These are phyloP conservation scores for Rousettus madagascariensis DNA, from an alignment of 2,797 vertebrate genomes.

Conservation along the genomic window DNA sequence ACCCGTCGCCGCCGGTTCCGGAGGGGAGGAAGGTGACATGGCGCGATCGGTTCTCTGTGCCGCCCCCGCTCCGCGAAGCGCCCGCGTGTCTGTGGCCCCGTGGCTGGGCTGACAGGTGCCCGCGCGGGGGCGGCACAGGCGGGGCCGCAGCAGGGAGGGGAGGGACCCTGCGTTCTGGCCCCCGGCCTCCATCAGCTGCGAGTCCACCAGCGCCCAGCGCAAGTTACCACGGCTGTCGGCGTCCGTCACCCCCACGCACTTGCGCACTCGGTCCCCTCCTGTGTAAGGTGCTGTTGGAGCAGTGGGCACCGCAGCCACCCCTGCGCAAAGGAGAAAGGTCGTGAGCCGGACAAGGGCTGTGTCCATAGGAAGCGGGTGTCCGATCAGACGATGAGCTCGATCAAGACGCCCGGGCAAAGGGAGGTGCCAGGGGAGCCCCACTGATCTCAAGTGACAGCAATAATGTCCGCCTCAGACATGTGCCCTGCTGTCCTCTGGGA, in stretches of 20 bases:
- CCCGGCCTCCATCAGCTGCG: background rate
- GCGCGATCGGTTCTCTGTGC: accelerated
- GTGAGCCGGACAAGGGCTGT: no score
- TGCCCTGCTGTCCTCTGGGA: background rate
- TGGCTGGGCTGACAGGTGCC: background rate
- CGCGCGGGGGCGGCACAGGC: no score
- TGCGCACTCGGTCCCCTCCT: no score
- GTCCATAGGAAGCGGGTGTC: background rate
- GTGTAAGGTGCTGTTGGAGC: background rate
- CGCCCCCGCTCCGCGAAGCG: background rate
- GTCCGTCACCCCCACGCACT: accelerated
- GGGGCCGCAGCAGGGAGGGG: background rate
- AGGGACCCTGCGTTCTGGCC: background rate
- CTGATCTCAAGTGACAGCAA: background rate
- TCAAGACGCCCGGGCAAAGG: accelerated
- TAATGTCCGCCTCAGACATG: accelerated
- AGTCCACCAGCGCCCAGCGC: background rate
- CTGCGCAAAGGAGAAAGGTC: no score
- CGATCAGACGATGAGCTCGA: no score
- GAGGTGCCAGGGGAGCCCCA: background rate
- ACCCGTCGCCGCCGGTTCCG: accelerated
- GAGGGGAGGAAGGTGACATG: background rate
- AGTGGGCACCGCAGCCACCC: no score
- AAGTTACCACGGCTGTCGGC: accelerated
- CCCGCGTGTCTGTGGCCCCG: background rate